Evolutionary conservation across 1,140 invertebrate genomes (phyloP), one percentile per base, ranked within the genome.

Genomic region (Hypothenemus hampei): DNA sequence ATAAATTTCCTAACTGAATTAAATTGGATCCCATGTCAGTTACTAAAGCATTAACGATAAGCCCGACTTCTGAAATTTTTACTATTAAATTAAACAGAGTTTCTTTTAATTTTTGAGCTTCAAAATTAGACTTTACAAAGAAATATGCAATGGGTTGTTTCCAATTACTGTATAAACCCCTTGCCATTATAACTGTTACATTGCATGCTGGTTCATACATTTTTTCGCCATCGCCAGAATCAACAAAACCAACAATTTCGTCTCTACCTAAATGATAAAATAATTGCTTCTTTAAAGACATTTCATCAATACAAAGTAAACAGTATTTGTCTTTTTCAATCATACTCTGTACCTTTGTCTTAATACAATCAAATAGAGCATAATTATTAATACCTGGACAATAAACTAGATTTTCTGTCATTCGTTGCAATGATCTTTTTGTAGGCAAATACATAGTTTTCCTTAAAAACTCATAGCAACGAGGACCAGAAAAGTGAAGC

Each of bases 111-210:
- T 52, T 56, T 40, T 59, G 51, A 8, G 13, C 7, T n/a, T 16
- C 58, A 13, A 35, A 60, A n/a, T 65, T 15, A 22, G 46, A 39
- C 19, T 57, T 41, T 13, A 57, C 59, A 31, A 63, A 58, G 51
- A 58, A 66, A 44, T 63, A 66, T n/a, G 44, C 61, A 24, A 66
- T 54, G 5, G 56, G 69, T 45, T 63, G 53, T 61, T 71, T 64
- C 60, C 63, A 71, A 57, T 18, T 11, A 16, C 23, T 60, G 51
- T 65, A 66, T 39, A 43, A 40, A 46, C 48, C 60, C 56, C 57
- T 62, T 24, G 61, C 61, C 68, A 69, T 63, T 52, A 63, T 63
- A 49, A 58, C 63, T 48, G 56, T 49, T 48, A 58, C 66, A 43
- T 65, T 60, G 59, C 47, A 65, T 56, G 54, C 62, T 50, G 33